These are phyloP conservation scores for Acropora tenuis DNA, from an alignment of 64 coral and sea anemone genomes.

Conservation along the genomic window DNA sequence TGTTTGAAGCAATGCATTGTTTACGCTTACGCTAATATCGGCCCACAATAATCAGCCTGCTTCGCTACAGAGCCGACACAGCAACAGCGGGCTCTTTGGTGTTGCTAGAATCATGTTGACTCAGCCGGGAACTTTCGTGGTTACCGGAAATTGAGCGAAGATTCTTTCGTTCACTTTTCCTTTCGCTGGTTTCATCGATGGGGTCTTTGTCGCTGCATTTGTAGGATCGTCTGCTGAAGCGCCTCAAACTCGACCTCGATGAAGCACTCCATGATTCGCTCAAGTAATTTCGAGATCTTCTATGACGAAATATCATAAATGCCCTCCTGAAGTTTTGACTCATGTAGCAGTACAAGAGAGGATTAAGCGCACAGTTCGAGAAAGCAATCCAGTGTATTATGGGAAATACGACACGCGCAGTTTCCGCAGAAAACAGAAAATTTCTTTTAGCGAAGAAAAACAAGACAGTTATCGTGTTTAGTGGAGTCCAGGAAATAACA, in stretches of 20 bases:
- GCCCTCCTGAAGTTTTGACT: slow-evolving; percentile 89
- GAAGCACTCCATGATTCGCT: not conserved
- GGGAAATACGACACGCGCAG: slow-evolving; percentile 6
- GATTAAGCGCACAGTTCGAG: slow-evolving; percentile 86
- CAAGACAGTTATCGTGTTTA: slow-evolving; percentile 22
- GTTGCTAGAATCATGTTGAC: not conserved
- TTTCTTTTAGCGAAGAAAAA: slow-evolving; percentile 30
- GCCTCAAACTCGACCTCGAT: not conserved
- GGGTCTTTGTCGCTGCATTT: not conserved
- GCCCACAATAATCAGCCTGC: no score
- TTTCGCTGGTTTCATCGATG: not conserved
- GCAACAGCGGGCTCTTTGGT: not conserved
- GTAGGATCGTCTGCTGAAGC: slow-evolving; percentile 23
- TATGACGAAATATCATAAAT: slow-evolving; percentile 28
- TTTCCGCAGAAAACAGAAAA: not conserved
- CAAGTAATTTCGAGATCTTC: not conserved
- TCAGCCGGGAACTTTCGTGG: not conserved
- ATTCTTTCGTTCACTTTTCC: not conserved
- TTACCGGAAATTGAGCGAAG: slow-evolving; percentile 18
- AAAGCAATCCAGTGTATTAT: slow-evolving; percentile 71
- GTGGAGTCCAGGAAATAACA: slow-evolving; percentile 78
- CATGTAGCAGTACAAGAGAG: slow-evolving; percentile 86
- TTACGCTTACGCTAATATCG: no score
- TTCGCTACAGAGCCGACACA: not conserved
- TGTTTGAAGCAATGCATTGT: no score